These are phyloP conservation scores for Nomada ruficornis DNA, from an alignment of 2,888 invertebrate genomes.

Conservation along the genomic window DNA sequence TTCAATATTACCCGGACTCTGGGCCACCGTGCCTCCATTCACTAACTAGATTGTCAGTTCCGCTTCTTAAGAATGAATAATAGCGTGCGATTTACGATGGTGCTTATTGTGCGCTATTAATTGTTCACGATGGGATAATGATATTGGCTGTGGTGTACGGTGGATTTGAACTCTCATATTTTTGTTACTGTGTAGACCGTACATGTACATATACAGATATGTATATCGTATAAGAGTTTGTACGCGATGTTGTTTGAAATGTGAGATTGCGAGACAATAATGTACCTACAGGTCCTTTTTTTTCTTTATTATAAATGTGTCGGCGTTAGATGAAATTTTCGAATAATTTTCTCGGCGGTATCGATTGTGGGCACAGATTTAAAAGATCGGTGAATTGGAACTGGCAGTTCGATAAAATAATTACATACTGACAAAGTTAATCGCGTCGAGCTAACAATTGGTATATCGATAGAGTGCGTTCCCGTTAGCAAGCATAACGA, in stretches of 20 bases:
- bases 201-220: too few species aligned
- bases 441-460: neutral
- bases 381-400: neutral
- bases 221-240: too few species aligned
- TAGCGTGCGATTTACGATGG: conserved; percentile 1
- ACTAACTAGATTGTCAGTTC: neutral
- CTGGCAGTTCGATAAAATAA: neutral
- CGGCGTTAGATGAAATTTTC: too few species aligned
- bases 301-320: too few species aligned
- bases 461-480: conserved; percentile 4
- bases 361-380: too few species aligned
- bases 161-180: neutral
- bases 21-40: conserved; percentile 30
- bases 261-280: too few species aligned
- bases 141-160: neutral
- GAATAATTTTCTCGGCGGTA: too few species aligned
- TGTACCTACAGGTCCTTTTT: too few species aligned
- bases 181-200: neutral
- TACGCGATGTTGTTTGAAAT: neutral
- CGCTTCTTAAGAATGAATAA: conserved; percentile 7
- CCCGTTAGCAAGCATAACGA: conserved; percentile 9
- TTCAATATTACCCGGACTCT: neutral
- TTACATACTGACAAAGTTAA: neutral
- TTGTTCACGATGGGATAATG: conserved; percentile 6
- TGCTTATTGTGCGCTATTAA: neutral